Conservation (phyloP, 2,888 invertebrate genomes). For the Muschampia plurimacula region DNA sequence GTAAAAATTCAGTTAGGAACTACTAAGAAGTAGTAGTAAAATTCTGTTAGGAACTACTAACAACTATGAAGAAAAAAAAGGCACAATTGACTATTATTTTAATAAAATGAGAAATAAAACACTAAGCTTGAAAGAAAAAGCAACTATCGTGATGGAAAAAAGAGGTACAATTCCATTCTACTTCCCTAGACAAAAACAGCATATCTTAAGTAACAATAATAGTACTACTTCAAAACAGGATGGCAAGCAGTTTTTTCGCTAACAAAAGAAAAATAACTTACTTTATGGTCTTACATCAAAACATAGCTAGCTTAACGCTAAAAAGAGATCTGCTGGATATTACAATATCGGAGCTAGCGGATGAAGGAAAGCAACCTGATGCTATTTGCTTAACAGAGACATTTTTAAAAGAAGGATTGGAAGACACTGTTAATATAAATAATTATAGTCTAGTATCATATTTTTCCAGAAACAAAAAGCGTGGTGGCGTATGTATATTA, state of each 20-base stretch:
- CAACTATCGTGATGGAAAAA: neutral
- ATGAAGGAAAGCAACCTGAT: constrained; percentile 4
- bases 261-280: neutral
- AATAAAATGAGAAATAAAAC: neutral
- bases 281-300: constrained; percentile 1
- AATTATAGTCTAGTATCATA: constrained; percentile 27
- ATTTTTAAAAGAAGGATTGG: constrained; percentile 18
- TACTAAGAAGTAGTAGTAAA: too few species aligned
- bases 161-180: neutral
- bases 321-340: constrained; percentile 5
- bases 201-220: neutral
- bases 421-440: constrained; percentile 22
- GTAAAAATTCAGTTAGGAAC: too few species aligned
- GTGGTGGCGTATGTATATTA: constrained; percentile 40
- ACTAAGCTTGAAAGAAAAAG: neutral
- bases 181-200: neutral
- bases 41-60: too few species aligned
- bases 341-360: constrained; percentile 2
- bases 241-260: constrained; percentile 2
- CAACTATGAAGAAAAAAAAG: neutral
- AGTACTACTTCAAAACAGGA: neutral
- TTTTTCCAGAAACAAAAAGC: constrained; percentile 29
- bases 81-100: constrained; percentile 7
- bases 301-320: constrained; percentile 5
- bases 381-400: constrained; percentile 15